Conservation (phyloP, 2,888 invertebrate species). For the Pammene fasciana region DNA sequence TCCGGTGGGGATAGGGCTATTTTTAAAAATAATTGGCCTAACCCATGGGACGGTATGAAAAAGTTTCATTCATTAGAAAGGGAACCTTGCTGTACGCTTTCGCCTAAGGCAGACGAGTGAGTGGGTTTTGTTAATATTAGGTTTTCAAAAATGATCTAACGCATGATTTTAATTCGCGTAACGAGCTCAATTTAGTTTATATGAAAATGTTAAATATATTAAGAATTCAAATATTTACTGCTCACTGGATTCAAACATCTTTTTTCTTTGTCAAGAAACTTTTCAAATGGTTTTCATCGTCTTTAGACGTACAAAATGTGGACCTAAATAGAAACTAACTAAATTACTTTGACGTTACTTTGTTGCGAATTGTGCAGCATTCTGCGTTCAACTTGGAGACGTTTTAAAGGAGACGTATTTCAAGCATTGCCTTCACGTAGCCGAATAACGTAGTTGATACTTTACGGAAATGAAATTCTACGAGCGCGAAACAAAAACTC, state of each 20-base stretch:
- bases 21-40: conserved; percentile 40
- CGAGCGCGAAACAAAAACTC: conserved; percentile 12
- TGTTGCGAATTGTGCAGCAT: conserved; percentile 33
- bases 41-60: conserved; percentile 7
- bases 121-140: conserved; percentile 17
- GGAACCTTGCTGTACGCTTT: not conserved
- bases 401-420: conserved; percentile 35
- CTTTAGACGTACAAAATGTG: conserved; percentile 2
- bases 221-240: no score
- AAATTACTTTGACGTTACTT: conserved; percentile 35
- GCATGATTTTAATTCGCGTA: not conserved
- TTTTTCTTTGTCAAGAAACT: not conserved
- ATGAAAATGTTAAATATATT: no score
- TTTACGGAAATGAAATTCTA: conserved; percentile 31
- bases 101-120: conserved; percentile 21
- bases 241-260: not conserved
- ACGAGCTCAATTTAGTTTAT: not conserved
- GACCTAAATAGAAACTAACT: conserved; percentile 24
- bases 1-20: conserved; percentile 19
- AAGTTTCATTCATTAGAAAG: conserved; percentile 18
- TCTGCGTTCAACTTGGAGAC: conserved; percentile 32
- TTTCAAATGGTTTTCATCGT: not conserved
- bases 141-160: conserved; percentile 3
- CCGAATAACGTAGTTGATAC: conserved; percentile 31
- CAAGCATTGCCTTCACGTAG: conserved; percentile 31